Conservation (phyloP, 2,888 invertebrate species). For the Hermaeophaga mercurialis region DNA sequence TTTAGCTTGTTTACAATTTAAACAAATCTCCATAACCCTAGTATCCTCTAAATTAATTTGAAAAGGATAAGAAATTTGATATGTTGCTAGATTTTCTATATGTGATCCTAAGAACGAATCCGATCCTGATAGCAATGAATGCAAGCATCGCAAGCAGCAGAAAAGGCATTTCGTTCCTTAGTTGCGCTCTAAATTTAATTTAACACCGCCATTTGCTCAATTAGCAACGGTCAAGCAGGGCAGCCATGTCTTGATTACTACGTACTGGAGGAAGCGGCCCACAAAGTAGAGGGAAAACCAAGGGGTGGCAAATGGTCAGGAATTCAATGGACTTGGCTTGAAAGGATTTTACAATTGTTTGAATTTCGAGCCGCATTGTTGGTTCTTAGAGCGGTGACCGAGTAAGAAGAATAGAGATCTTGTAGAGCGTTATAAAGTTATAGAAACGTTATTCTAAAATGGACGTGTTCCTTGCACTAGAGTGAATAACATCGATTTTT, state of each 20-base stretch:
- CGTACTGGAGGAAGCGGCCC: conserved; percentile 19
- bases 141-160: conserved; percentile 13
- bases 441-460: conserved; percentile 2
- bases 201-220: conserved; percentile 30
- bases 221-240: conserved; percentile 32
- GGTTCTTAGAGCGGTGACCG: conserved; percentile 15
- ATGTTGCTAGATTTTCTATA: too few species aligned
- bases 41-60: too few species aligned
- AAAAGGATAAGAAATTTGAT: too few species aligned
- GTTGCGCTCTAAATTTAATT: conserved; percentile 28
- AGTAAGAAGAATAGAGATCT: conserved; percentile 15
- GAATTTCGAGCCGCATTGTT: conserved; percentile 16
- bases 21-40: too few species aligned
- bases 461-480: conserved; percentile 1
- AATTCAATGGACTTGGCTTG: conserved; percentile 18
- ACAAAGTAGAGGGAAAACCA: too few species aligned
- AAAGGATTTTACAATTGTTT: conserved; percentile 16
- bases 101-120: too few species aligned
- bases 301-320: conserved; percentile 9
- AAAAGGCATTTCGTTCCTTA: conserved; percentile 23
- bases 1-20: too few species aligned
- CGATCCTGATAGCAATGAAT: background rate
- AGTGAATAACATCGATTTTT: background rate
- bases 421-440: background rate
- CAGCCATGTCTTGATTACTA: conserved; percentile 29